phyloP scores from a whole-genome alignment of 2,888 invertebrate genomes.

The Theretra japonica region DNA sequence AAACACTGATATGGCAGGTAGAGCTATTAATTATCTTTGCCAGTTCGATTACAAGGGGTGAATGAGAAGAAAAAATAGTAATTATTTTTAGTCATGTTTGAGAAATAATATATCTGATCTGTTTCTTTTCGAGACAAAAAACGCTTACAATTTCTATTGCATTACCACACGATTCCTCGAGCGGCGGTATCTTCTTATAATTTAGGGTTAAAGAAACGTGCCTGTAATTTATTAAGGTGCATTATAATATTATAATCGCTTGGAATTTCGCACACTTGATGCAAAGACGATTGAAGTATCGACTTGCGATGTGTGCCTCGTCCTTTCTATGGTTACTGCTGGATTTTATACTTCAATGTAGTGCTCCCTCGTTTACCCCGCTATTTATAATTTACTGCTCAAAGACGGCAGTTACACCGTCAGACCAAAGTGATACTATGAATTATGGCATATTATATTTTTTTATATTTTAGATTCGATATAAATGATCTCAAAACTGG shows the following conservation, averaged over 20 bases:
- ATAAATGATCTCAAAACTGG: background rate
- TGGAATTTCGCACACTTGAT: constrained; percentile 19
- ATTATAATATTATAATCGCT: constrained; percentile 16
- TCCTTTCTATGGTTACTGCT: constrained; percentile 30
- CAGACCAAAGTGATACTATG: background rate
- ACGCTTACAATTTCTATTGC: no score
- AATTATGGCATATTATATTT: background rate
- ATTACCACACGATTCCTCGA: background rate
- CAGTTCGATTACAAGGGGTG: no score
- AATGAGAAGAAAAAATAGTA: no score
- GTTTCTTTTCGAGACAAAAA: no score
- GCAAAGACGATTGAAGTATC: background rate
- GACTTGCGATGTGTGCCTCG: background rate
- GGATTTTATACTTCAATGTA: constrained; percentile 9
- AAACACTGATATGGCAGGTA: no score
- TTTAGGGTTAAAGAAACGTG: constrained; percentile 53
- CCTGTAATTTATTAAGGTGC: constrained; percentile 49
- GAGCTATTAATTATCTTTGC: no score
- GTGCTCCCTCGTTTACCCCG: background rate
- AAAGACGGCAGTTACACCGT: background rate
- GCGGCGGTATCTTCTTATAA: constrained; percentile 46
- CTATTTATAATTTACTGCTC: background rate
- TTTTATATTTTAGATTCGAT: background rate
- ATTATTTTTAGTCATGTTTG: no score
- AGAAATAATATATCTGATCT: no score